A percentile compares a stretch with the other conserved stretches of the same genome.
Evolutionary conservation across 2,113 vertebrate species (phyloP).

Genomic region (Colinus virginianus): DNA sequence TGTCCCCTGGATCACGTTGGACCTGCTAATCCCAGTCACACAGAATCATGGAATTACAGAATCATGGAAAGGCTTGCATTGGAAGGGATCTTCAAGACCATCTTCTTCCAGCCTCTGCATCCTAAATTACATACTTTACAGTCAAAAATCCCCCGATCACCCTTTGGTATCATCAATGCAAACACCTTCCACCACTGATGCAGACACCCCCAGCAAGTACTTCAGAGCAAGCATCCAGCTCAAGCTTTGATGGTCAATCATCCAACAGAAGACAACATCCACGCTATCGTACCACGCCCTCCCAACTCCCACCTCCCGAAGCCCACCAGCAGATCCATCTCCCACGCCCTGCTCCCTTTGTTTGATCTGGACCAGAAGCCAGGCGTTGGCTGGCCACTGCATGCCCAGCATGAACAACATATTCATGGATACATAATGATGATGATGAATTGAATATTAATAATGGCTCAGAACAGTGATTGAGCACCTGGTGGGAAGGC

Average conservation of each 20-base stretch:
- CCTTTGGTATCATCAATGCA: not conserved
- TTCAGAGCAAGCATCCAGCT: not conserved
- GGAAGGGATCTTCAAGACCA: not conserved
- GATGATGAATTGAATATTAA: not conserved
- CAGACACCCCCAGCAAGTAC: fast-evolving
- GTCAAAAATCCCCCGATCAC: fast-evolving
- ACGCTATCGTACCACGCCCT: not conserved
- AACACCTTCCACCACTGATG: not conserved
- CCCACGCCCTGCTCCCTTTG: not conserved
- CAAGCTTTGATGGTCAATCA: fast-evolving
- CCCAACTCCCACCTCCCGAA: not conserved
- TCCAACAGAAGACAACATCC: not conserved
- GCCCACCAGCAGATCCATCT: not conserved
- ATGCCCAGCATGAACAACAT: not conserved
- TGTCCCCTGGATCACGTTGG: fast-evolving
- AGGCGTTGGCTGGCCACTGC: not conserved
- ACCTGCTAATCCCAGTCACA: fast-evolving
- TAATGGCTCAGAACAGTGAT: no score
- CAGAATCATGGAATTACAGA: not conserved
- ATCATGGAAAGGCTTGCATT: not conserved
- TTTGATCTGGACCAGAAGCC: not conserved
- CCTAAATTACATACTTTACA: fast-evolving
- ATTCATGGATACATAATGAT: not conserved
- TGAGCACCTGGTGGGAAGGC: no score
- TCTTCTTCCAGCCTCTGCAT: not conserved